Base-by-base conservation (phyloP, 2,797 vertebrate genomes). In the Brachyrhaphis roseni region DNA sequence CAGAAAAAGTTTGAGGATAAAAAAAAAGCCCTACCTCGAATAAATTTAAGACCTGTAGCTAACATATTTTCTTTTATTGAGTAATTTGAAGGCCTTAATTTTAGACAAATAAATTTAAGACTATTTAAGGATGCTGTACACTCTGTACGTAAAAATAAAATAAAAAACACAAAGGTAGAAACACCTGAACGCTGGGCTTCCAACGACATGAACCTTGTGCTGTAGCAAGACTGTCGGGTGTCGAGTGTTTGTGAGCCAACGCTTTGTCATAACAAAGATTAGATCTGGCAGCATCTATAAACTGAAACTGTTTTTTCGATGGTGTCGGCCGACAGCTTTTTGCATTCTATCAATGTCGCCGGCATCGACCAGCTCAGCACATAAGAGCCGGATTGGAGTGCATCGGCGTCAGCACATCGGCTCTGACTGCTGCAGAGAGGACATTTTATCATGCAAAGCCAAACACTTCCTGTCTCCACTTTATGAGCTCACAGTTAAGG, bases 321-420 rank as follows among this genome's bases (percentile, higher is more conserved):
- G 90, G 86, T 79, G 82, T 78, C 72, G 26, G 73, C 47, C 71
- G 87, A 91, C 88, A 90, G 90, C 78, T 93, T 93, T 90, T 91
- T 93, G 88, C 88, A 90, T 91, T 93, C 91, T 89, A 89, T 92
- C 91, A 90, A 88, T 91, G 90, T 84, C 81, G 83, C 88, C 77
- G 68, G 81, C 88, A 78, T 71, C 18, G 85, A 78, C 91, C 87
- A 90, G 89, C 83, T 91, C 93, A 88, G 93, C 92, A 93, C 81
- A 87, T 68, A 18, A 41, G 62, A 55, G 72, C 82, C 34, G 76
- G 79, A 88, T 62, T 86, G 85, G 72, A 90, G 84, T 88, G 90
- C 83, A 71, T 75, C 74, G 45, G 72, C 55, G 89, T 93, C 91
- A 93, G 91, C 92, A 92, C 81, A 89, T 80, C 76, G 84, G 82